Evolutionary conservation across 1,140 invertebrate species (phyloP).

Genomic region (Tribolium madens): DNA sequence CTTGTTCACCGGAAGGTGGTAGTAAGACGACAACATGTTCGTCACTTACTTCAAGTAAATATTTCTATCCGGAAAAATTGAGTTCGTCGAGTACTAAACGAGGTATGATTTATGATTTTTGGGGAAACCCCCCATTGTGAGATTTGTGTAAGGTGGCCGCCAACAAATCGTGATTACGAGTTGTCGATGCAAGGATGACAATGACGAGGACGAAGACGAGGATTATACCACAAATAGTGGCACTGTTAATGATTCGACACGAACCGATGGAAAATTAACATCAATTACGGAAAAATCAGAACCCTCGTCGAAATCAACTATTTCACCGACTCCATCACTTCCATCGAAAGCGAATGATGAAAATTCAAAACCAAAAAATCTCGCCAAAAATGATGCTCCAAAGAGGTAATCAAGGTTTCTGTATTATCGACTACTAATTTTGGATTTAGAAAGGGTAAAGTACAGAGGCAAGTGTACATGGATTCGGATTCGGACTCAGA

Average conservation of each 20-base stretch:
- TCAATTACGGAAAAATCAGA: background rate
- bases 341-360: too few relatives aligned
- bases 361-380: background rate
- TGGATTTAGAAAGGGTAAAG: too few relatives aligned
- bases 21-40: conserved; percentile 28
- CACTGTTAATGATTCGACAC: background rate
- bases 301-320: background rate
- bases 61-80: conserved; percentile 12
- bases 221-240: background rate
- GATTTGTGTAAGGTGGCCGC: background rate
- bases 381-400: background rate
- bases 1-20: conserved; percentile 46
- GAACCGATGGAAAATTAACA: background rate
- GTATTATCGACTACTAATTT: background rate
- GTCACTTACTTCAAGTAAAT: conserved; percentile 2
- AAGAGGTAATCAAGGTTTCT: background rate
- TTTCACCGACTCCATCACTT: background rate
- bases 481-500: too few relatives aligned
- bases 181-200: background rate
- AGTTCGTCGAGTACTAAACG: background rate
- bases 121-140: background rate
- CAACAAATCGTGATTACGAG: background rate
- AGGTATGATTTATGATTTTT: background rate
- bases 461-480: too few relatives aligned
- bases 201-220: background rate